phyloP scores from a whole-genome alignment of 2,113 vertebrate species.

The Pollachius pollachius region DNA sequence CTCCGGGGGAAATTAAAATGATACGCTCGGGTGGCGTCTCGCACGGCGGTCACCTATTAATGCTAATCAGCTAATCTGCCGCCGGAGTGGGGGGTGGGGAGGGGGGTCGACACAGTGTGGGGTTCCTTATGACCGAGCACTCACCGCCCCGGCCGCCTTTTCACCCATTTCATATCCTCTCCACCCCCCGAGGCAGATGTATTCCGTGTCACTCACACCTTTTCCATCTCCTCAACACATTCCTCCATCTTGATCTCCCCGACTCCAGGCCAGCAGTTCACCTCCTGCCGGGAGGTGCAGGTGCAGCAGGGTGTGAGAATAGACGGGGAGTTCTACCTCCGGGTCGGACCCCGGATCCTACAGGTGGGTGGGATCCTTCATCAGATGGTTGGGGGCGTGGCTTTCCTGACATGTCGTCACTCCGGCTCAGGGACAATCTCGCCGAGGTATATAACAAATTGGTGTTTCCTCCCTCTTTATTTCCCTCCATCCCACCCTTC shows the following conservation, averaged over 20 bases:
- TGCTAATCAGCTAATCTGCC: conserved; percentile 51
- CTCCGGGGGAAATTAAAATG: conserved; percentile 54
- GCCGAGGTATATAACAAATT: background rate
- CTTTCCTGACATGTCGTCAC: conserved; percentile 15
- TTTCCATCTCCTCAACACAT: conserved; percentile 11
- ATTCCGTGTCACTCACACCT: too few species aligned
- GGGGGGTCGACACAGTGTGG: conserved; percentile 1
- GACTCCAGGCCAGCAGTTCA: conserved; percentile 78
- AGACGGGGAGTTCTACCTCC: conserved; percentile 87
- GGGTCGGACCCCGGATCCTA: conserved; percentile 79
- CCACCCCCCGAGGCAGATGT: too few species aligned
- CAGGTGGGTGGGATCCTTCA: conserved; percentile 75
- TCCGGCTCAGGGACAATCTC: conserved; percentile 1
- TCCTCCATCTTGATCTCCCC: background rate
- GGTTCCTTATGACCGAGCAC: too few species aligned
- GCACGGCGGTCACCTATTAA: conserved; percentile 46
- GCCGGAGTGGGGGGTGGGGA: conserved; percentile 27
- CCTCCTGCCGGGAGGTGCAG: conserved; percentile 87
- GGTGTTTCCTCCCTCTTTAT: conserved; percentile 33
- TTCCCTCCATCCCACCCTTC: background rate
- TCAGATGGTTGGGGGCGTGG: background rate
- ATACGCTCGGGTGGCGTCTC: conserved; percentile 49
- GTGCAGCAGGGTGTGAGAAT: conserved; percentile 76
- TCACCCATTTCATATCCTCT: too few species aligned
- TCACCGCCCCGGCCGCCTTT: too few species aligned